These are phyloP conservation scores for Aplidium turbinatum DNA, from an alignment of 23 tunicate species.

Conservation along the genomic window DNA sequence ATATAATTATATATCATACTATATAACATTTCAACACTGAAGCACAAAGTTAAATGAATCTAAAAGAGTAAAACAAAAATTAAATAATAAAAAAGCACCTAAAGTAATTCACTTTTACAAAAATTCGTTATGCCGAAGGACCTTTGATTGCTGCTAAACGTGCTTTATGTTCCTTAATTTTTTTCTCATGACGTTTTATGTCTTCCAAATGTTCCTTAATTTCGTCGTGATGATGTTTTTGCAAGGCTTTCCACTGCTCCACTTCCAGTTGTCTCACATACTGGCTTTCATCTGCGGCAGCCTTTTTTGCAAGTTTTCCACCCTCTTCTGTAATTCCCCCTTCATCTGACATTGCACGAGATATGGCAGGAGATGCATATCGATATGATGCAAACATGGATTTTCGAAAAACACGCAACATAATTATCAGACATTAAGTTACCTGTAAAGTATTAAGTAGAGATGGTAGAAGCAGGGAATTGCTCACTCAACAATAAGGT, in stretches of 20 bases:
- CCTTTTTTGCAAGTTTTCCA: conserved; percentile 79
- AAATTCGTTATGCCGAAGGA: too few species aligned
- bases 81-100: too few species aligned
- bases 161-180: conserved; percentile 70
- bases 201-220: conserved; percentile 75
- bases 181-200: conserved; percentile 66
- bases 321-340: conserved; percentile 83
- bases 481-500: too few species aligned
- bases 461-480: too few species aligned
- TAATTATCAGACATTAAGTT: too few species aligned
- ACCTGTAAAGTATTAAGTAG: too few species aligned
- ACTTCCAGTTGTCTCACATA: conserved; percentile 78
- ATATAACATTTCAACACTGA: too few species aligned
- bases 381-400: conserved; percentile 15
- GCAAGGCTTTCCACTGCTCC: conserved; percentile 78
- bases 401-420: conserved; percentile 43
- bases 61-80: too few species aligned
- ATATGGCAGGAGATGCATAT: conserved; percentile 3
- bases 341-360: conserved; percentile 61
- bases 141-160: conserved; percentile 34
- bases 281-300: conserved; percentile 88
- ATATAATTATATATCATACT: too few species aligned
- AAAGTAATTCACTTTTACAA: too few species aligned
- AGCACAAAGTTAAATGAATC: too few species aligned
- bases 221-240: conserved; percentile 79